Conservation (phyloP, 23 tunicate species). For the Ascidia mentula region DNA sequence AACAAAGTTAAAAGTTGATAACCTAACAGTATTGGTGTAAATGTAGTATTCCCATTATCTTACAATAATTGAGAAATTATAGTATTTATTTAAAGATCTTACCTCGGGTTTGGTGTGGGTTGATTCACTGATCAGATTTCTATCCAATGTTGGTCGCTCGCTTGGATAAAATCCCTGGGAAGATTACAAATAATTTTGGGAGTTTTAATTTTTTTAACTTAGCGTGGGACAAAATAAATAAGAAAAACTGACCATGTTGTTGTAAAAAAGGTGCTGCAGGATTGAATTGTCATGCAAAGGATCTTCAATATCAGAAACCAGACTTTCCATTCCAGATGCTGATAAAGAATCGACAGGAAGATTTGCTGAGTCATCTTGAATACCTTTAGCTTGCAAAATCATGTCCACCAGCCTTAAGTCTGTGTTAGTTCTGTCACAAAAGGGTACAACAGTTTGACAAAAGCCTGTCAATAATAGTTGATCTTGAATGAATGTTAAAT, state of each 20-base stretch:
- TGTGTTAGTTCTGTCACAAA: background rate
- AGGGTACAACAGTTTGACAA: no score
- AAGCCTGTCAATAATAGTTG: no score
- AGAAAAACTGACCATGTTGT: conserved; percentile 15
- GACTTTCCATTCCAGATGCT: conserved; percentile 45
- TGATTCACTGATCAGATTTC: background rate
- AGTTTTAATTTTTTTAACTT: background rate
- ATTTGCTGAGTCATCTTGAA: conserved; percentile 7
- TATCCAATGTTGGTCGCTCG: background rate
- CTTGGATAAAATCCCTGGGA: conserved; percentile 8
- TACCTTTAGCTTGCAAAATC: conserved; percentile 52
- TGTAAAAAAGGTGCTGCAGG: conserved; percentile 79
- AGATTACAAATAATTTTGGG: background rate
- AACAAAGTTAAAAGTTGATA: no score
- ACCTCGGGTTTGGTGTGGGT: background rate
- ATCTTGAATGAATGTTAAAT: no score
- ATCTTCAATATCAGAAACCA: conserved; percentile 80
- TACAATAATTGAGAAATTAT: background rate
- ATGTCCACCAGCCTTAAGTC: conserved; percentile 73
- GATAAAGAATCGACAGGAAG: conserved; percentile 25
- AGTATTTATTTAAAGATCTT: background rate
- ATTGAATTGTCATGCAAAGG: conserved; percentile 75
- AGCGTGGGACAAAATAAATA: no score
- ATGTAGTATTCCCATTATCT: no score
- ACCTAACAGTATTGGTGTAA: no score